Percentiles rank a stretch among this genome's conserved stretches.
These are phyloP conservation scores for Stenurella melanura DNA, from an alignment of 2,888 invertebrate species.

Conservation along the genomic window DNA sequence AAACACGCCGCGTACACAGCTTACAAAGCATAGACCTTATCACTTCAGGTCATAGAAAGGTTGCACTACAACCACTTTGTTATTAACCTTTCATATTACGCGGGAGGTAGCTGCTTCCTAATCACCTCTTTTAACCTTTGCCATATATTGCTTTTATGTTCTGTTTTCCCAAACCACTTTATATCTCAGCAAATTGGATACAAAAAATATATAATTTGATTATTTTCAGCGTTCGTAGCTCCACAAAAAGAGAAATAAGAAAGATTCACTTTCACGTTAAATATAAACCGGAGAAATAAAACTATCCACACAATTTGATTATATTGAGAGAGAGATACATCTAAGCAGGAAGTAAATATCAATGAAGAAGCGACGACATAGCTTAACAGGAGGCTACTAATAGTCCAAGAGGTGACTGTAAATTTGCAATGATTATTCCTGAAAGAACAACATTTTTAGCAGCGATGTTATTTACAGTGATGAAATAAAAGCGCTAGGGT, in stretches of 20 bases:
- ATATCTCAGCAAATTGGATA: conserved; percentile 23
- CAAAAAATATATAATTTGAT: conserved; percentile 31
- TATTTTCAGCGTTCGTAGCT: conserved; percentile 10
- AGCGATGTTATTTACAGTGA: no score
- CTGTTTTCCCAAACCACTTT: conserved; percentile 40
- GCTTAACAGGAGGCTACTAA: no score
- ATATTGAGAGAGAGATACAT: no score
- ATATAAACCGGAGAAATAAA: not conserved
- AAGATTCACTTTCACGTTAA: not conserved
- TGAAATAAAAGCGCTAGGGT: no score
- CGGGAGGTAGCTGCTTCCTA: conserved; percentile 62
- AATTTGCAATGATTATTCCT: no score
- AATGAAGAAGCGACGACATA: no score
- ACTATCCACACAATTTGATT: not conserved
- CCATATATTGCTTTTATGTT: conserved; percentile 52
- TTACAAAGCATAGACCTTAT: conserved; percentile 63
- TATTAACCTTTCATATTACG: conserved; percentile 68
- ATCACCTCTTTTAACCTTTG: conserved; percentile 66
- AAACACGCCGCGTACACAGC: conserved; percentile 48
- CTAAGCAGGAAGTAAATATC: no score
- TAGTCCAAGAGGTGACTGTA: no score
- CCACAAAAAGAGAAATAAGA: not conserved
- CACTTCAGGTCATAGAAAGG: conserved; percentile 68
- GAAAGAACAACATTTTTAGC: no score
- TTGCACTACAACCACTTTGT: conserved; percentile 68